Evolutionary conservation across 2,797 vertebrate genomes (phyloP).

Genomic region (Phalloptychus januarius): DNA sequence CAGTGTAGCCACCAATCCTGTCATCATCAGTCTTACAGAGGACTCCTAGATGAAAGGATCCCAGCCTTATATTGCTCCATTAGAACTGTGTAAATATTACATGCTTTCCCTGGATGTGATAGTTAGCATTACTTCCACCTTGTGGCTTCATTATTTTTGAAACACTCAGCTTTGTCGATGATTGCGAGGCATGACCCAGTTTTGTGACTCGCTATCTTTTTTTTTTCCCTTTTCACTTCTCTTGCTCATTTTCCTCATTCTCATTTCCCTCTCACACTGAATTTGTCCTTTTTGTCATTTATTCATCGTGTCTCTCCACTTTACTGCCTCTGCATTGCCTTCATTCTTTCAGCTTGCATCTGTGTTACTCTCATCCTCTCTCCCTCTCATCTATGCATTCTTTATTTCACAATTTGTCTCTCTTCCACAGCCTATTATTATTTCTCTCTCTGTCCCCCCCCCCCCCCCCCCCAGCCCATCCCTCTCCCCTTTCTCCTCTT

Average conservation of each 20-base stretch:
- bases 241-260: constrained; percentile 36
- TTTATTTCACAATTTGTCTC: constrained; percentile 68
- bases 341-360: constrained; percentile 50
- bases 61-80: constrained; percentile 63
- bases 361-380: constrained; percentile 40
- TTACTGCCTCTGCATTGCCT: constrained; percentile 54
- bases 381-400: constrained; percentile 59
- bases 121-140: constrained; percentile 80
- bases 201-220: constrained; percentile 43
- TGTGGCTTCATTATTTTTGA: constrained; percentile 81
- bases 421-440: constrained; percentile 62
- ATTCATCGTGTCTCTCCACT: constrained; percentile 69
- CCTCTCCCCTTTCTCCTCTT: neutral
- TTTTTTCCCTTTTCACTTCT: constrained; percentile 22
- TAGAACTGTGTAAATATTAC: constrained; percentile 78
- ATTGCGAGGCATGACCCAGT: constrained; percentile 77
- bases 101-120: constrained; percentile 76
- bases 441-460: constrained; percentile 43
- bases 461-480: neutral
- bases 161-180: constrained; percentile 68
- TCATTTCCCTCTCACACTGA: constrained; percentile 48
- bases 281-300: constrained; percentile 62
- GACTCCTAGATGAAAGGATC: constrained; percentile 61
- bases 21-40: constrained; percentile 44
- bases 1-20: constrained; percentile 44